Conservation (phyloP, 2,113 vertebrate species). For the Oreochromis niloticus region DNA sequence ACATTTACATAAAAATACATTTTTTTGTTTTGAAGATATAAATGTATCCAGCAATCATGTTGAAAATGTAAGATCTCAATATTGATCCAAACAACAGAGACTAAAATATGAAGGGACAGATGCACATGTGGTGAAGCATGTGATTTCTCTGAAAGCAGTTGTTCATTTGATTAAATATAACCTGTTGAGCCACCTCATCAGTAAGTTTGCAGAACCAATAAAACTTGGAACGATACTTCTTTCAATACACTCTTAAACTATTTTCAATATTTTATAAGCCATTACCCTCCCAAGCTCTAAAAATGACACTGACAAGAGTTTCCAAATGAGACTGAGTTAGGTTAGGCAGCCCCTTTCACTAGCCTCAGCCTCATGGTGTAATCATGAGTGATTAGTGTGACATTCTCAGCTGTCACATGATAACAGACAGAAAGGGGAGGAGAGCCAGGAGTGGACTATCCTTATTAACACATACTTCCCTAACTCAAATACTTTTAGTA, state of each 20-base stretch:
- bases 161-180: background rate
- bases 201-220: background rate
- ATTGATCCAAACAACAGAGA: background rate
- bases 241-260: background rate
- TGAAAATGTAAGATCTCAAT: background rate
- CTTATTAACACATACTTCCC: constrained; percentile 2
- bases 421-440: background rate
- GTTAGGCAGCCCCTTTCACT: background rate
- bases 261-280: background rate
- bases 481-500: background rate
- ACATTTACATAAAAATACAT: fast-evolving
- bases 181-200: background rate
- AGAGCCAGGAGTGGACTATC: background rate
- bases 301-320: background rate
- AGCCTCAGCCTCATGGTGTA: background rate
- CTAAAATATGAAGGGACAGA: background rate
- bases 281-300: background rate
- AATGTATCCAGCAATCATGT: background rate
- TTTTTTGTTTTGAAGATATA: background rate
- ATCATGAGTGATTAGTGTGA: constrained; percentile 21
- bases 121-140: background rate
- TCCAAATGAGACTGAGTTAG: background rate
- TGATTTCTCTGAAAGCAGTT: background rate
- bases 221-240: background rate
- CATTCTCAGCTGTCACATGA: constrained; percentile 61